Base-by-base conservation (phyloP, 2,888 invertebrate species). In the Nomada ferruginata region DNA sequence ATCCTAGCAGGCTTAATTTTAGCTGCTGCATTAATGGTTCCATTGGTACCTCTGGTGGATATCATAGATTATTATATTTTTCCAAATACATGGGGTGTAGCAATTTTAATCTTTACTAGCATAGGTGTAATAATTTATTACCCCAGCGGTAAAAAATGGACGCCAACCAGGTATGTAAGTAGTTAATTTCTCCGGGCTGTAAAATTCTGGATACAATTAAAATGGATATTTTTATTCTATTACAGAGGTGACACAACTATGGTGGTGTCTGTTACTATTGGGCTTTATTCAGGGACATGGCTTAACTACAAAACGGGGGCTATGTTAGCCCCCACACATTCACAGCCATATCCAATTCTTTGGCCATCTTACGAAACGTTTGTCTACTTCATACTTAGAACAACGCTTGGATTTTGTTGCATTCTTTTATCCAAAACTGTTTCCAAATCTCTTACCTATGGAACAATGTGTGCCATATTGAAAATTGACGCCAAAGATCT, bases 171-270 rank as follows among this genome's bases (percentile, higher is more conserved):
- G 97, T 97, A 94, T 63, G 15, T 52, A 61, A 65, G 2, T 10
- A 2, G 44, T 29, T 29, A 20, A 26, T 59, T 2, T 23, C 23
- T 47, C 0, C 13, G 60, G 7, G n/a, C 20, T 29, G 29, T 42
- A 2, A 10, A 44, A 23, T 15, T 26, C 1, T 52, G 1, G 23
- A 9, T 60, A 23, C 7, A 26, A 60, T 44, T 69, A 7, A 11
- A 60, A 60, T 10, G 10, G 9, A 29, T 50, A 7, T 10, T 9
- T 36, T n/a, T 53, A 23, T 42, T 70, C 2, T 52, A 53, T 95
- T 95, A 10, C 94, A 97, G 98, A 91, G 98, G 98, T 36, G 98
- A 98, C 94, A 98, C 98, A 0, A 96, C 97, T 1, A 97, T 97
- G 95, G 97, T 98, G 86, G 95, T 98, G 85, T 97, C 97, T 73